phyloP scores from a whole-genome alignment of 2,797 vertebrate species.

The Hafferia zeledoni region DNA sequence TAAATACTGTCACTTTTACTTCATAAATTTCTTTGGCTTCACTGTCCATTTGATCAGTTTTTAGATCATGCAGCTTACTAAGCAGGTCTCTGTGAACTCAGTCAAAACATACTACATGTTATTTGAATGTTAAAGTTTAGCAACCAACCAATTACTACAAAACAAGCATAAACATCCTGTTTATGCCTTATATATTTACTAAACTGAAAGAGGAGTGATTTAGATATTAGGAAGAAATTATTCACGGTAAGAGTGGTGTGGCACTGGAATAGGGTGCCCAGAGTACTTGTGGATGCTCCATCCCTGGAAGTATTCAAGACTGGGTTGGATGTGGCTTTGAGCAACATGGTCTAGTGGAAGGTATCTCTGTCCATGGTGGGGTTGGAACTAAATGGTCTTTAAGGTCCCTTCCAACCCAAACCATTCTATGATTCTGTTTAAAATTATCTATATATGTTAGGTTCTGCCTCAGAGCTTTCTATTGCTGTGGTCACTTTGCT shows the following conservation, averaged over 20 bases:
- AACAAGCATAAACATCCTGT: not conserved
- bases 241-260: not conserved
- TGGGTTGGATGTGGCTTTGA: not conserved
- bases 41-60: not conserved
- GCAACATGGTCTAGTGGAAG: not conserved
- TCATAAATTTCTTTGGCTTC: not conserved
- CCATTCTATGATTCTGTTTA: not conserved
- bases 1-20: not conserved
- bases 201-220: not conserved
- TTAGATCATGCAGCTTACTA: not conserved
- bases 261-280: not conserved
- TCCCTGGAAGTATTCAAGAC: not conserved
- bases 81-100: not conserved
- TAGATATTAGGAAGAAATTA: not conserved
- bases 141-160: not conserved
- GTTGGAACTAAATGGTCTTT: not conserved
- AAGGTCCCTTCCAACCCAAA: not conserved
- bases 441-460: not conserved
- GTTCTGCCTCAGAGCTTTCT: not conserved
- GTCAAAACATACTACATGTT: not conserved
- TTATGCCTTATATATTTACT: rapidly evolving
- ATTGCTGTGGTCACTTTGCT: not conserved
- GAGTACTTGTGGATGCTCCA: not conserved
- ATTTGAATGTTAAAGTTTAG: not conserved
- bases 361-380: not conserved